Conservation (phyloP, 2,888 invertebrate genomes). For the Morpho achilles region DNA sequence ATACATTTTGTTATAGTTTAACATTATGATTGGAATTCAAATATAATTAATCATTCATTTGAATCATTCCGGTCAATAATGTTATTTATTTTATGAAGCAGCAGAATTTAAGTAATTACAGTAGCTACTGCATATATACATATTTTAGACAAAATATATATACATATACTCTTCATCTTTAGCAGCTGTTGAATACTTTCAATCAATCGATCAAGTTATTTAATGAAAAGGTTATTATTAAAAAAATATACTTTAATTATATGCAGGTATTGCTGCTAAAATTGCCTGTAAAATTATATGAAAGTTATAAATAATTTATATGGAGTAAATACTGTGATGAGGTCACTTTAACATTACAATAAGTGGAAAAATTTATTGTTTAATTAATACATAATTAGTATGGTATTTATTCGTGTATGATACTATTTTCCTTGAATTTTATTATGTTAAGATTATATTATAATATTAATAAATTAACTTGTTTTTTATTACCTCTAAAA, state of each 20-base stretch:
- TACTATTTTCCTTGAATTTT: constrained; percentile 76
- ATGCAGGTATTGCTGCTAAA: not conserved
- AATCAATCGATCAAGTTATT: no score
- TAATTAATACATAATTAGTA: constrained; percentile 70
- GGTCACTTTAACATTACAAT: constrained; percentile 42
- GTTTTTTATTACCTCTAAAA: constrained; percentile 32
- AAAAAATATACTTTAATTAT: not conserved
- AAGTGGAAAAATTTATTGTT: constrained; percentile 41
- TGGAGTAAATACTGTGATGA: constrained; percentile 39
- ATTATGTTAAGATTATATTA: constrained; percentile 74
- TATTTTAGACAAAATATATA: not conserved
- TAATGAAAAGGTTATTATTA: no score
- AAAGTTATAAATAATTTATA: constrained; percentile 9
- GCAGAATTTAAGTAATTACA: not conserved
- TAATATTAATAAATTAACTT: constrained; percentile 52
- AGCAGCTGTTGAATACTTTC: no score
- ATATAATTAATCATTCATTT: constrained; percentile 52
- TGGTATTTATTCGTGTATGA: constrained; percentile 79
- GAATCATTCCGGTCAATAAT: constrained; percentile 69
- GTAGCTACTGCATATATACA: not conserved
- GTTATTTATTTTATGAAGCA: constrained; percentile 44
- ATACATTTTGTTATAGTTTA: no score
- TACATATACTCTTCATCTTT: no score
- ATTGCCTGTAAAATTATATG: not conserved
- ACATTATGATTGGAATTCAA: not conserved